Percentiles rank a stretch among this genome's conserved stretches.
Evolutionary conservation across 2,888 invertebrate genomes (phyloP).

Genomic region (Podabrus alpinus): DNA sequence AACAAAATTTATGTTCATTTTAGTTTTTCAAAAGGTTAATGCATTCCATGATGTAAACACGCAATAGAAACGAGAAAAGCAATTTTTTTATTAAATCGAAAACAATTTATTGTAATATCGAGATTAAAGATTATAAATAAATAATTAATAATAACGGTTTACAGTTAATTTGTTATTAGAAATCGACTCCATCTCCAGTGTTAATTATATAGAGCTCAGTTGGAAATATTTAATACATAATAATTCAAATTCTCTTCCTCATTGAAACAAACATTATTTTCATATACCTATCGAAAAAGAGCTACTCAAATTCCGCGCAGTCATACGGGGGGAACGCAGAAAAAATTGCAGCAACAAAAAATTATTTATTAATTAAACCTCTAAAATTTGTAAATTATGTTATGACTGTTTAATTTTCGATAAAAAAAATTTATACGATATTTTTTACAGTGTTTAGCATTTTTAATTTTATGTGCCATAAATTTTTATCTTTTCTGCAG

Average conservation of each 20-base stretch:
- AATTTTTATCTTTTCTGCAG: neutral
- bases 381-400: neutral
- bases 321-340: neutral
- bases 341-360: no score
- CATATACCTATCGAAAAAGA: neutral
- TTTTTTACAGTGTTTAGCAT: neutral
- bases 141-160: slow-evolving; percentile 10
- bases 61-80: neutral
- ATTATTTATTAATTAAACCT: neutral
- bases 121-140: slow-evolving; percentile 8
- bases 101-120: neutral
- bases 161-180: slow-evolving; percentile 10
- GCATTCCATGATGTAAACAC: slow-evolving; percentile 16
- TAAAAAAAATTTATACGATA: neutral
- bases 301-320: neutral
- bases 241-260: neutral
- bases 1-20: slow-evolving; percentile 18
- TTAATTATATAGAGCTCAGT: neutral
- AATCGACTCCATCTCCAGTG: neutral
- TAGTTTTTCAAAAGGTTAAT: slow-evolving; percentile 19
- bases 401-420: neutral
- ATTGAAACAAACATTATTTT: neutral
- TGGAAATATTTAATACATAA: neutral
- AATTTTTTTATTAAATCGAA: neutral
- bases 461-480: neutral